Base-by-base conservation (phyloP, 1,140 invertebrate species). In the Pseudomyrmex gracilis region DNA sequence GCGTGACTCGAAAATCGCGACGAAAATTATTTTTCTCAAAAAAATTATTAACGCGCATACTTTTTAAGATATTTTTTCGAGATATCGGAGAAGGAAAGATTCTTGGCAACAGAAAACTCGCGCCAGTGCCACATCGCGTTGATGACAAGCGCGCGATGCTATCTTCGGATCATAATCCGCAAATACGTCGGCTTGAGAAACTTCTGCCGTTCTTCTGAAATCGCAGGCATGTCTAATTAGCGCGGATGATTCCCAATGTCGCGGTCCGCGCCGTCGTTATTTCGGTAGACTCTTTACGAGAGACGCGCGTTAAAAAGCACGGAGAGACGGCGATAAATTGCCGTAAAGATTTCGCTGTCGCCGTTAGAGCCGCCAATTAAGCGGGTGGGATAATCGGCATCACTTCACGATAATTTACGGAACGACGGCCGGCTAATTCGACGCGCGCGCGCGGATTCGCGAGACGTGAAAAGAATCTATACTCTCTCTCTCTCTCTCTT, bases 271-370 rank as follows among this genome's bases (percentile, higher is more conserved):
- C 15, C 43, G 20, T 58, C 51, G 63, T 68, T 78, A 78, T 78
- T 78, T 78, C 34, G 76, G 64, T 64, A 22, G 5, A 12, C 47
- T 76, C 47, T 76, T 66, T 76, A 47, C 64, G 53, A 64, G 60
- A 57, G 76, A 7, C 51, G 34, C 9, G 20, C 51, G 64, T 78
- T 68, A 45, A 78, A 70, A 78, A 47, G 53, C 64, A n/a, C 64
- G 51, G 20, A 20, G 34, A 77, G 53, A 45, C 9, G 34, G 57
- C 76, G 76, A 78, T 78, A 78, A 78, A 78, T 78, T 78, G 76
- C 76, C 64, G 49, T 70, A 78, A 78, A 78, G 76, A 78, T 78
- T 78, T 78, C 64, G 76, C 76, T 78, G 76, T 78, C 64, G 64
- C 53, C 51, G 76, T 78, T 78, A 78, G 51, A 78, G 64, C 43